A percentile compares a stretch with the other conserved stretches of the same genome.
These are phyloP conservation scores for Miltochrista miniata DNA, from an alignment of 2,888 invertebrate species.

Conservation along the genomic window DNA sequence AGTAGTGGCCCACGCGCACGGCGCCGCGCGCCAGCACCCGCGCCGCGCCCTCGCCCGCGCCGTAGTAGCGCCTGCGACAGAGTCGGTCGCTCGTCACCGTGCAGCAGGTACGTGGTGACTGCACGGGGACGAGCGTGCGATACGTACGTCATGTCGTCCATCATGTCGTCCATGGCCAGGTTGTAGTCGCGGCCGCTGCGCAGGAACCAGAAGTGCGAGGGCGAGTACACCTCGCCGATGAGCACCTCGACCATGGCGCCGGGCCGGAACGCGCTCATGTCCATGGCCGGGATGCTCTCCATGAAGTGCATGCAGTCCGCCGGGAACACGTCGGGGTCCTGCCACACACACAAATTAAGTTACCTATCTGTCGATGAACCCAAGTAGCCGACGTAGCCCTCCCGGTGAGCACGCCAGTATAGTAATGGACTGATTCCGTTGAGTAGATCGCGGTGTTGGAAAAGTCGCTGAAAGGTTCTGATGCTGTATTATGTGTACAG, in stretches of 20 bases:
- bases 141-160: conserved; percentile 81
- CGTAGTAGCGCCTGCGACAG: conserved; percentile 57
- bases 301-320: conserved; percentile 66
- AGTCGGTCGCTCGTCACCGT: no score
- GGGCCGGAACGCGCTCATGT: conserved; percentile 36
- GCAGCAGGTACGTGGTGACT: no score
- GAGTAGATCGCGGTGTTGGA: no score
- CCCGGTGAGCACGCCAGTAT: no score
- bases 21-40: conserved; percentile 62
- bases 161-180: conserved; percentile 68
- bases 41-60: conserved; percentile 36
- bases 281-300: conserved; percentile 55
- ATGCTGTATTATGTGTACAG: no score
- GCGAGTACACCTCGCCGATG: conserved; percentile 82
- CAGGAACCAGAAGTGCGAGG: conserved; percentile 83
- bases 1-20: conserved; percentile 73
- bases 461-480: no score
- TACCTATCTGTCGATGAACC: no score
- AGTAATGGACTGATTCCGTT: no score
- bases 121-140: no score
- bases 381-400: no score
- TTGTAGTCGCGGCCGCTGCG: conserved; percentile 57
- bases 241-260: conserved; percentile 66
- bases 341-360: conserved; percentile 8
- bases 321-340: conserved; percentile 76